Evolutionary conservation across 1,140 invertebrate genomes (phyloP).

Genomic region (Panulirus ornatus): DNA sequence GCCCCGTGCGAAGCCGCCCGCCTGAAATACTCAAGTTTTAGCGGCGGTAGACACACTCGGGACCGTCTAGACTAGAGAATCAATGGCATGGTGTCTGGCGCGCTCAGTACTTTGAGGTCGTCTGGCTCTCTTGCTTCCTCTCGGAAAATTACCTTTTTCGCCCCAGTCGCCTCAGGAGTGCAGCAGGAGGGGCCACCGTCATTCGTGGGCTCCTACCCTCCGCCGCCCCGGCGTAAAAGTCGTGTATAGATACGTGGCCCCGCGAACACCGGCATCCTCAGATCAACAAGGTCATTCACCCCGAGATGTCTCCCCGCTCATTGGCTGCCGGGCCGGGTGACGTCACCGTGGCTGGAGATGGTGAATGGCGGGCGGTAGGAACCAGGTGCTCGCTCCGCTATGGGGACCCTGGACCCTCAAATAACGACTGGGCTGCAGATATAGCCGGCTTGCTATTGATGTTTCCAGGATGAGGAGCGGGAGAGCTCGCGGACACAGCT

Average conservation of each 20-base stretch:
- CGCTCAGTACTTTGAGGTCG: not conserved
- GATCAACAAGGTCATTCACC: conserved; percentile 43
- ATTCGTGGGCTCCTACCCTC: not conserved
- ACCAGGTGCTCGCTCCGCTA: too few species aligned
- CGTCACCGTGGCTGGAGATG: conserved; percentile 21
- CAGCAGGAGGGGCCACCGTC: too few species aligned
- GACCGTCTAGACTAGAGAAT: conserved; percentile 37
- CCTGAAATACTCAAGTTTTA: conserved; percentile 4
- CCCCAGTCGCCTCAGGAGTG: not conserved
- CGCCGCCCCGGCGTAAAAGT: not conserved
- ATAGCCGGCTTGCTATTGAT: not conserved
- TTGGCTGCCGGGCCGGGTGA: not conserved
- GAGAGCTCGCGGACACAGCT: not conserved
- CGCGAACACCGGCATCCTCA: not conserved
- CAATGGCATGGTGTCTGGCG: conserved; percentile 27
- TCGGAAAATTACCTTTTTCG: not conserved
- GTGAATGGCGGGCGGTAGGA: conserved; percentile 26
- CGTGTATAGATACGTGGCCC: not conserved
- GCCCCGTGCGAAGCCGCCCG: not conserved
- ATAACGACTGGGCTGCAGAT: not conserved
- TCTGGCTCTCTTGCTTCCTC: not conserved
- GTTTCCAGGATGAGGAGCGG: not conserved
- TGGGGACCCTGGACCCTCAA: not conserved
- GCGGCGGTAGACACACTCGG: not conserved
- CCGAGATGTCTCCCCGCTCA: conserved; percentile 20